Conservation (phyloP, 1,140 invertebrate species). For the Heliothis virescens region DNA sequence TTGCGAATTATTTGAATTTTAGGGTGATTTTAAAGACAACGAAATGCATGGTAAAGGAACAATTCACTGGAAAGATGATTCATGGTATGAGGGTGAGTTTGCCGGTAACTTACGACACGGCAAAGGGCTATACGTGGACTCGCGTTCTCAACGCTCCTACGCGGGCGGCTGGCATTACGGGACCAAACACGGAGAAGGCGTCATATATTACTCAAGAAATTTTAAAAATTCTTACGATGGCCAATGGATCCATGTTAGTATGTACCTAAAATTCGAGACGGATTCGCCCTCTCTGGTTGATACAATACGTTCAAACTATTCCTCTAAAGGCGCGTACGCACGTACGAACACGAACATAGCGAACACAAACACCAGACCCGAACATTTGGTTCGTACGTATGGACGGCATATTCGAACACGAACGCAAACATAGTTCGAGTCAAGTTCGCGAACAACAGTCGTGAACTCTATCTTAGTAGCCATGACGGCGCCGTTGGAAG, state of each 20-base stretch:
- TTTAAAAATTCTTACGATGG: constrained; percentile 76
- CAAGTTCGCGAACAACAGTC: too few relatives aligned
- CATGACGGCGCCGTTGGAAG: too few relatives aligned
- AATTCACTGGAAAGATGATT: constrained; percentile 85
- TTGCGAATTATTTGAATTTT: constrained; percentile 27
- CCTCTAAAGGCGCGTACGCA: too few relatives aligned
- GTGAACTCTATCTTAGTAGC: too few relatives aligned
- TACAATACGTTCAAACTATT: not conserved
- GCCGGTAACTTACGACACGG: constrained; percentile 86
- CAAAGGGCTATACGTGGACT: constrained; percentile 84
- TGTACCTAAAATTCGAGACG: not conserved
- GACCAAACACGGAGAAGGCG: constrained; percentile 82
- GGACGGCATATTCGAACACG: too few relatives aligned
- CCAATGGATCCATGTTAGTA: constrained; percentile 78
- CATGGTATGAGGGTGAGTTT: constrained; percentile 87
- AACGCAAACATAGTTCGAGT: too few relatives aligned
- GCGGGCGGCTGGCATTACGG: constrained; percentile 85
- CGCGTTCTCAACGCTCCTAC: constrained; percentile 81
- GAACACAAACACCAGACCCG: too few relatives aligned
- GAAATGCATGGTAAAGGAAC: constrained; percentile 85
- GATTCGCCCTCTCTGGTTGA: not conserved
- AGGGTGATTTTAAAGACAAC: constrained; percentile 87
- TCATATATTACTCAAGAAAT: constrained; percentile 69
- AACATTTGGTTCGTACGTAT: too few relatives aligned
- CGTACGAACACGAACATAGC: too few relatives aligned